These are phyloP conservation scores for Balaenoptera acutorostrata DNA, from an alignment of 2,113 vertebrate species.

Conservation along the genomic window DNA sequence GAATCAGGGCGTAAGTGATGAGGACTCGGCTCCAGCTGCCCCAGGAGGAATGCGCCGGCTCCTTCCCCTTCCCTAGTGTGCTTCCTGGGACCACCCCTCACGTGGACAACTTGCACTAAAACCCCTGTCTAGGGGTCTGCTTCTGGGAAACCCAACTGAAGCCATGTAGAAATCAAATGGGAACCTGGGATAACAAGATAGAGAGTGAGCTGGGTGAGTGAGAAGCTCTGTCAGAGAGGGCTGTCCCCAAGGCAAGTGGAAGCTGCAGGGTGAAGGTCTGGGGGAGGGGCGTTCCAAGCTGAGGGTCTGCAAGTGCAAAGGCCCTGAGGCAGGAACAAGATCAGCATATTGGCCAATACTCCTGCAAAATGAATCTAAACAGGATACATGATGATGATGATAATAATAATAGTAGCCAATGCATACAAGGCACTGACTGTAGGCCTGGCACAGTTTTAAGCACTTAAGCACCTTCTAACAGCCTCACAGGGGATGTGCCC, in stretches of 20 bases:
- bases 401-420: too few species aligned
- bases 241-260: not conserved
- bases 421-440: fast-evolving
- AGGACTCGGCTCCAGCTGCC: not conserved
- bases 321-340: not conserved
- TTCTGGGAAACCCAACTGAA: not conserved
- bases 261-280: not conserved
- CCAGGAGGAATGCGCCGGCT: not conserved
- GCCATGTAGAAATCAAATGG: not conserved
- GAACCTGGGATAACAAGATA: not conserved
- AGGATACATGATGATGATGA: too few species aligned
- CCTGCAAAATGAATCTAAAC: not conserved
- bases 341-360: not conserved
- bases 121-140: not conserved
- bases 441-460: not conserved
- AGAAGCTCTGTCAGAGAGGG: not conserved
- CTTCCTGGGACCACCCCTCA: not conserved
- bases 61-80: not conserved
- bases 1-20: not conserved
- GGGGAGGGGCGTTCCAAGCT: not conserved
- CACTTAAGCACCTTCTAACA: not conserved
- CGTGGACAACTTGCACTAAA: not conserved
- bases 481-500: not conserved
- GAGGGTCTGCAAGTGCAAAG: not conserved
- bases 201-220: not conserved